Conservation (phyloP, 2,888 invertebrate genomes). For the Agapostemon virescens region DNA sequence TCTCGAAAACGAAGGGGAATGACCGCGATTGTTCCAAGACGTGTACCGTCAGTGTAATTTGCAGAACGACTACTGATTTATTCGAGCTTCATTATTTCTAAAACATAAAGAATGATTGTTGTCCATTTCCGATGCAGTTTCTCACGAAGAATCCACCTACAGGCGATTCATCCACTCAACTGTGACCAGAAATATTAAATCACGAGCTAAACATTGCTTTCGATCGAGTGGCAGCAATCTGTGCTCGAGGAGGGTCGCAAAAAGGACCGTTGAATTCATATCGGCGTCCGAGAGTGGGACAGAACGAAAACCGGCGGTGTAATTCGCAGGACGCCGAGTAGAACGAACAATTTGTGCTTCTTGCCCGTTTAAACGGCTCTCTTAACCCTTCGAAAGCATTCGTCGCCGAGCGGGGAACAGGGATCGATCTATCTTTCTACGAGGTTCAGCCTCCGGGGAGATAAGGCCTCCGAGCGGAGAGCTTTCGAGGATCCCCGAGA, state of each 20-base stretch:
- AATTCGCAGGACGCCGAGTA: conserved; percentile 11
- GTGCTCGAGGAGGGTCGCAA: neutral
- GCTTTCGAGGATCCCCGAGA: conserved; percentile 31
- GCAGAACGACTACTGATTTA: too few relatives aligned
- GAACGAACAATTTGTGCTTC: conserved; percentile 57
- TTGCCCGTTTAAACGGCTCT: conserved; percentile 38
- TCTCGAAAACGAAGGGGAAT: too few relatives aligned
- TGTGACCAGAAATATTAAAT: neutral
- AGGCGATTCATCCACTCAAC: too few relatives aligned
- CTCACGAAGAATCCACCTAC: neutral
- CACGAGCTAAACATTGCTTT: neutral
- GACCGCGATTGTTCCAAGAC: too few relatives aligned
- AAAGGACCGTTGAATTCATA: conserved; percentile 7
- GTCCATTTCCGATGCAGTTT: neutral
- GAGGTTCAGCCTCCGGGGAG: conserved; percentile 22
- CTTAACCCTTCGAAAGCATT: conserved; percentile 54
- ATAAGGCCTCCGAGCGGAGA: conserved; percentile 45
- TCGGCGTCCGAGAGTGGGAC: conserved; percentile 8
- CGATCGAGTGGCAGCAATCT: neutral
- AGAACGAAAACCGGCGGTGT: conserved; percentile 26
- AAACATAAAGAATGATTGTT: neutral
- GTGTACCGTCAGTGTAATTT: too few relatives aligned
- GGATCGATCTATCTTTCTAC: conserved; percentile 46
- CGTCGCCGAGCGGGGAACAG: conserved; percentile 29
- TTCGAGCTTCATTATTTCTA: neutral